Evolutionary conservation across 2,113 vertebrate genomes (phyloP).

Genomic region (Indicator indicator): DNA sequence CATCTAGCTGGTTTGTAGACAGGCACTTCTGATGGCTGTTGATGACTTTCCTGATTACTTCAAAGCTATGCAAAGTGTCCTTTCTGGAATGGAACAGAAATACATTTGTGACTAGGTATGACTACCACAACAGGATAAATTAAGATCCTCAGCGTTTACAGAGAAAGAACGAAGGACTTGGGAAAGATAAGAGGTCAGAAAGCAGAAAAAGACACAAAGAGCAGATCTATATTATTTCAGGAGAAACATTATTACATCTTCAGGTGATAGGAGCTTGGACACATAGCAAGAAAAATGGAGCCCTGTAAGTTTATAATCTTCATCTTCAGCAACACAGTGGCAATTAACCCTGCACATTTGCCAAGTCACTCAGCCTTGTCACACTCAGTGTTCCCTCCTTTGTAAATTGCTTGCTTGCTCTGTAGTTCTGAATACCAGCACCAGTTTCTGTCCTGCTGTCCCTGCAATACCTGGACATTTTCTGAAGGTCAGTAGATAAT

Average conservation of each 20-base stretch:
- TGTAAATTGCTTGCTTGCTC: neutral
- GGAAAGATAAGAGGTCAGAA: neutral
- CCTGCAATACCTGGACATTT: neutral
- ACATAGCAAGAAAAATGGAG: neutral
- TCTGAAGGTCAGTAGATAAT: neutral
- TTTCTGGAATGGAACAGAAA: neutral
- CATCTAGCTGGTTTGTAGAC: neutral
- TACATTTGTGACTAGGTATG: neutral
- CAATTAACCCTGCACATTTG: conserved; percentile 4
- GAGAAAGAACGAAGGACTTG: neutral
- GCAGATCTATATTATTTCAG: neutral
- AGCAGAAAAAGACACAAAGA: conserved; percentile 4
- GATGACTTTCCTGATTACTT: neutral
- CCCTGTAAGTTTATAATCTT: neutral
- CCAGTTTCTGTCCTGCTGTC: neutral
- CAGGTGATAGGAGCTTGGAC: neutral
- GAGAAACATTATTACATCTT: neutral
- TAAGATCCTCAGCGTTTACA: neutral
- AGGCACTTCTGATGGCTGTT: neutral
- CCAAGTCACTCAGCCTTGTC: neutral
- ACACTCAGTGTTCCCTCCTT: neutral
- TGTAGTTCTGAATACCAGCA: neutral
- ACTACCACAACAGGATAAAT: neutral
- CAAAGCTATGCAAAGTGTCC: neutral
- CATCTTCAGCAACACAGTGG: neutral